phyloP scores from a whole-genome alignment of 2,113 vertebrate genomes.

The Sisor rabdophorus region DNA sequence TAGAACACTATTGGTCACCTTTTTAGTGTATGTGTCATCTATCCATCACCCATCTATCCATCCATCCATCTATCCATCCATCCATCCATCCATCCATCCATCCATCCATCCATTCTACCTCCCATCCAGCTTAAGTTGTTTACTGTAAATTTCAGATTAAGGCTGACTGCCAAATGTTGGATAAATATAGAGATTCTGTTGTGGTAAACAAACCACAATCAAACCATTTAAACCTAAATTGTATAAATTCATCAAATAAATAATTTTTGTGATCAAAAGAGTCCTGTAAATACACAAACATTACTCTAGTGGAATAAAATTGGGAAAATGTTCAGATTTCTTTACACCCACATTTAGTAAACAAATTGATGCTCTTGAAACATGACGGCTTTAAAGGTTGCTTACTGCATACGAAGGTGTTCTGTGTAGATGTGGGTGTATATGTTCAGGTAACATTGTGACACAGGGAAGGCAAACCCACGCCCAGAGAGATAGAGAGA shows the following conservation, averaged over 20 bases:
- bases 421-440: neutral
- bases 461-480: conserved; percentile 13
- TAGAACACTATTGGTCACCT: too few relatives aligned
- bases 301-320: neutral
- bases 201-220: too few relatives aligned
- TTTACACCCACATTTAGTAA: neutral
- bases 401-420: neutral
- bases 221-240: too few relatives aligned
- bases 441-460: conserved; percentile 29
- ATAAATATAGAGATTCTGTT: too few relatives aligned
- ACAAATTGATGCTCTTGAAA: neutral
- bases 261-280: neutral
- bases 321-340: neutral
- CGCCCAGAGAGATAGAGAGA: conserved; percentile 2
- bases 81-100: too few relatives aligned
- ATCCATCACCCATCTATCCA: too few relatives aligned
- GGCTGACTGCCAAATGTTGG: too few relatives aligned
- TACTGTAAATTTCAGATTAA: too few relatives aligned
- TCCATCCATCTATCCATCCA: too few relatives aligned
- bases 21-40: too few relatives aligned
- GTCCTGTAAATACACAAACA: neutral
- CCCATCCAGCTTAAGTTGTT: too few relatives aligned
- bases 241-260: neutral
- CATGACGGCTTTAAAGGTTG: neutral
- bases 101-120: too few relatives aligned